Percentiles rank a stretch among this genome's conserved stretches.
Conservation (phyloP, 2,888 invertebrate genomes). For the Leucania comma region DNA sequence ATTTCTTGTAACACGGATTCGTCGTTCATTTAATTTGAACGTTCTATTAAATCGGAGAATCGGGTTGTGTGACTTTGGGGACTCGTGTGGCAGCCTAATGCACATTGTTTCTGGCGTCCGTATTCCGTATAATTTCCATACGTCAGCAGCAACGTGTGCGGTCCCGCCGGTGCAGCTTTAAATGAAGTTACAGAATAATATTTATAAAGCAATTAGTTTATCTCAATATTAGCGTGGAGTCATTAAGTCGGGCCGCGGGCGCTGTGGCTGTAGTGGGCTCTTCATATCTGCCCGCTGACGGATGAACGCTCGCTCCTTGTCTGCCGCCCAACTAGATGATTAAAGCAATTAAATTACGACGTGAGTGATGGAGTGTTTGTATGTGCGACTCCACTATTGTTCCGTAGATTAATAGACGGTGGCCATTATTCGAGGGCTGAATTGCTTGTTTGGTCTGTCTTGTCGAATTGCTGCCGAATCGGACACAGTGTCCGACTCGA, state of each 20-base stretch:
- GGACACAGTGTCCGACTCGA: too few species aligned
- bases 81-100: slow-evolving; percentile 33
- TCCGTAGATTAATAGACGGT: slow-evolving; percentile 50
- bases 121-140: slow-evolving; percentile 63
- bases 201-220: slow-evolving; percentile 85
- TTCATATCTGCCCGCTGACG: slow-evolving; percentile 77
- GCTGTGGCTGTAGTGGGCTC: slow-evolving; percentile 60
- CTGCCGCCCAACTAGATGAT: slow-evolving; percentile 70
- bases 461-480: too few species aligned
- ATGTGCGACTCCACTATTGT: slow-evolving; percentile 61
- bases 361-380: slow-evolving; percentile 74
- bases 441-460: slow-evolving; percentile 31
- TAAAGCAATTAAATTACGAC: slow-evolving; percentile 78
- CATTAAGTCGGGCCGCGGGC: slow-evolving; percentile 75
- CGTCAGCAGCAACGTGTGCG: slow-evolving; percentile 70
- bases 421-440: slow-evolving; percentile 38
- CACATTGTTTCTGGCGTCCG: slow-evolving; percentile 49
- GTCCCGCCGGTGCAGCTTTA: slow-evolving; percentile 69
- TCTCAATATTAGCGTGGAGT: slow-evolving; percentile 79
- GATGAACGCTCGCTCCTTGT: slow-evolving; percentile 72
- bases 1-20: slow-evolving; percentile 43
- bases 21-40: slow-evolving; percentile 52
- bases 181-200: slow-evolving; percentile 78
- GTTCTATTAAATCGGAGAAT: slow-evolving; percentile 48
- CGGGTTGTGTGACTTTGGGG: slow-evolving; percentile 29